Evolutionary conservation across 2,888 invertebrate species (phyloP), one percentile per base, ranked within the genome.

Genomic region (Ophonus ardosiacus): DNA sequence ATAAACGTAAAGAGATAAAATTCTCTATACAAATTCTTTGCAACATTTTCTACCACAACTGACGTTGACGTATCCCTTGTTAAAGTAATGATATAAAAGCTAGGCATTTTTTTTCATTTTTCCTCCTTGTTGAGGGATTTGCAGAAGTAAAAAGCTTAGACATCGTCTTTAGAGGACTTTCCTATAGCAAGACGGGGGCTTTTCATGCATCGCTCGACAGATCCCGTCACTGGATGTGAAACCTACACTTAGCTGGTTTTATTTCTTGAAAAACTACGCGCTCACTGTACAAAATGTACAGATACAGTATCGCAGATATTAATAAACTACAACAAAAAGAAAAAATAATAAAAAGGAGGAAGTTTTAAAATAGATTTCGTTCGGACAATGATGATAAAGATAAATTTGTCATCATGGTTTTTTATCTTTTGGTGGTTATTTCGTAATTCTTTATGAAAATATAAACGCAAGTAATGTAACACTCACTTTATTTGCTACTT

Each of bases 181-280:
- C 78, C 57, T 78, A 78, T 57, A 78, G 21, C 56, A 24, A 76
- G 24, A 78, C 78, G 56, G 43, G 31, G 43, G 78, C 78, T 78
- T 78, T 74, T 78, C 78, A 57, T 78, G 78, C 78, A 78, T 78
- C 78, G 78, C 40, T 78, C 57, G 78, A 24, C 78, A 78, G 24
- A 78, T 78, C 78, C 56, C 78, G 78, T 78, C 57, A 56, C 78
- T 31, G 24, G 78, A 56, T 78, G 13, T 78, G 78, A 78, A 78
- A 78, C 56, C 56, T 78, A 31, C 57, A 57, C 78, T 78, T 78
- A 78, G 57, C 56, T 78, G 57, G 78, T 24, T 78, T 78, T 78
- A 10, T 7, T 78, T 78, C 56, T 57, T 78, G 13, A 38, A 38
- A 71, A 38, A 40, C 13, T 38, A 31, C 13, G 63, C 63, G 17